Evolutionary conservation across 64 coral and sea anemone genomes (phyloP), one percentile per base, ranked within the genome.

Genomic region (Montipora capricornis): DNA sequence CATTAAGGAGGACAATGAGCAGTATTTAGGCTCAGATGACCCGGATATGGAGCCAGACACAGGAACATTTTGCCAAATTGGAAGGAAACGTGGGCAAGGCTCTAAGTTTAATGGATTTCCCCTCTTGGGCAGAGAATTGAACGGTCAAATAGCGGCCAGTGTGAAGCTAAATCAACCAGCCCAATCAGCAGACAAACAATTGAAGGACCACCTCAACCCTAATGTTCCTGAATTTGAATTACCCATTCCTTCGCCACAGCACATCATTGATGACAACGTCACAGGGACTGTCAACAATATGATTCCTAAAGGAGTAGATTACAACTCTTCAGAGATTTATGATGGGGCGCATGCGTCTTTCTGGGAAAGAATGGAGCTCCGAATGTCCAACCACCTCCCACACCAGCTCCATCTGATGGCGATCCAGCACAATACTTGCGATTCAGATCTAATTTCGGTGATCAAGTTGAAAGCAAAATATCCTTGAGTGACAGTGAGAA

Each of bases 1-100:
- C 5, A 68, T 81, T 26, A 93, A 87, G 19, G 92, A 93, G 15
- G 92, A 95, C 44, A 80, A 95, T 4, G 80, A 88, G 64, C 84
- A 88, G 73, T 88, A 82, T 68, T 76, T 93, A 61, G 86, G 92
- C 15, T 94, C 85, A n/a, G 92, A 82, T 94, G 92, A 94, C 74
- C 85, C 77, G 69, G 92, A 79, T 70, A 76, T 37, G 60, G 73
- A 57, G 53, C 53, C 58, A 78, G 87, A 79, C 47, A 59, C 79
- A 61, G 79, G 5, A 10, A 11, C 52, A 20, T 11, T 0, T 53
- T 8, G 58, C 22, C 51, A 20, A 53, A 16, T 53, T 81, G 47
- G 22, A 44, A 81, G 8, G 52, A 81, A 74, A 26, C 26, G n/a
- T 74, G n/a, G 1, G 73, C 16, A 74, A 26, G 26, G 3, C 73